Conservation (phyloP, 2,888 invertebrate species). For the Melanostoma mellinum region DNA sequence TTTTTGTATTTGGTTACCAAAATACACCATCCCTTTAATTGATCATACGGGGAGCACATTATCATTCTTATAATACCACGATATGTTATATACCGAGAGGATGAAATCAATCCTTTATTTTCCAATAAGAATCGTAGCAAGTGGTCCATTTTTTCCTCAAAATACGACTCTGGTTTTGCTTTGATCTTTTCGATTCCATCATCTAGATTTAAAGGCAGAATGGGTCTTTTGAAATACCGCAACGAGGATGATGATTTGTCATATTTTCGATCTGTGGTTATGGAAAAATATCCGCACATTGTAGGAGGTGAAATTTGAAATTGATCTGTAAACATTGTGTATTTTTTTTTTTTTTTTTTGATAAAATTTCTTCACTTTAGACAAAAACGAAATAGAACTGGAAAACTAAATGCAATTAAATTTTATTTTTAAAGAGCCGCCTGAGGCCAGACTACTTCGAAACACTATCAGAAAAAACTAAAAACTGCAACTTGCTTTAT, state of each 20-base stretch:
- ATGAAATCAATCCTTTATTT: not conserved
- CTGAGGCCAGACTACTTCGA: no score
- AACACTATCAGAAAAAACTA: no score
- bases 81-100: conserved; percentile 74
- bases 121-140: not conserved
- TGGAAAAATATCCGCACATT: conserved; percentile 17
- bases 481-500: no score
- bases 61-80: conserved; percentile 87
- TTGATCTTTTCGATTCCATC: not conserved
- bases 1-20: conserved; percentile 85
- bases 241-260: conserved; percentile 6
- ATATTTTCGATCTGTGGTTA: not conserved
- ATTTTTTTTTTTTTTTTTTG: not conserved
- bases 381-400: not conserved
- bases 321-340: not conserved
- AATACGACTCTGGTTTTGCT: not conserved
- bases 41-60: conserved; percentile 87
- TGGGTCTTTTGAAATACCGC: conserved; percentile 7
- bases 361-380: not conserved
- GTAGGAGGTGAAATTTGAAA: not conserved
- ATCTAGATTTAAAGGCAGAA: not conserved
- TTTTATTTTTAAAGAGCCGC: no score
- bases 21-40: conserved; percentile 86
- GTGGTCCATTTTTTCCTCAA: not conserved
- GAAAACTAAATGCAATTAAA: no score